Percentiles rank a stretch among this genome's conserved stretches.
These are phyloP conservation scores for Paraescarpia echinospica DNA, from an alignment of 1,140 invertebrate species.

Conservation along the genomic window DNA sequence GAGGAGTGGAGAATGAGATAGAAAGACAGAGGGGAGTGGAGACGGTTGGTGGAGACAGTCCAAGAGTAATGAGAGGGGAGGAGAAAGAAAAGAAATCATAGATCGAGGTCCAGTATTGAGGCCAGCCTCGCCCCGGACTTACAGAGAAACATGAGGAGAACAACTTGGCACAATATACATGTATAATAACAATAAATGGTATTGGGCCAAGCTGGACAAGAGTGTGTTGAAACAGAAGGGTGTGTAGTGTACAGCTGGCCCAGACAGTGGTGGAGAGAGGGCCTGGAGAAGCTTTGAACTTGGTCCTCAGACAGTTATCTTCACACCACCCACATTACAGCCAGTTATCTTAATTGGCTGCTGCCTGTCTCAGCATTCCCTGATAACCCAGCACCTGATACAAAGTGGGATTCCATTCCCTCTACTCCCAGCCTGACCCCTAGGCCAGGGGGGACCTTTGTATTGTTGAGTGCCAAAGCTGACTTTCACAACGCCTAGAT, in stretches of 20 bases:
- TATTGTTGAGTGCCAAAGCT: neutral
- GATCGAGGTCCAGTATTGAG: no score
- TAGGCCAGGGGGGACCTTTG: neutral
- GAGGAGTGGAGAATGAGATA: no score
- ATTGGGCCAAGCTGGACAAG: neutral
- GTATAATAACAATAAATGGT: no score
- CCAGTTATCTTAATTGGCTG: neutral
- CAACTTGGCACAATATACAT: no score
- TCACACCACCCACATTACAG: neutral
- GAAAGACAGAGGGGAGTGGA: no score
- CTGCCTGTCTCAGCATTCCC: neutral
- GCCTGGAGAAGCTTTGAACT: neutral
- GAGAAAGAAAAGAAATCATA: no score
- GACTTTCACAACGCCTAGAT: neutral
- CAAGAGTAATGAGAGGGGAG: no score
- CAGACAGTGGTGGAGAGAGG: neutral
- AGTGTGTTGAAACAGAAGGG: neutral
- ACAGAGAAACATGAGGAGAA: no score
- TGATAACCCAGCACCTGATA: conserved; percentile 4
- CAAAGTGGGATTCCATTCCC: neutral
- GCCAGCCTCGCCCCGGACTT: no score
- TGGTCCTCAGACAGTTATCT: neutral
- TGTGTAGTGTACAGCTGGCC: neutral
- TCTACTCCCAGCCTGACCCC: no score
- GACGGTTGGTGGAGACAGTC: no score